Conservation (phyloP, 1,140 invertebrate species). For the Zaprionus taronus region DNA sequence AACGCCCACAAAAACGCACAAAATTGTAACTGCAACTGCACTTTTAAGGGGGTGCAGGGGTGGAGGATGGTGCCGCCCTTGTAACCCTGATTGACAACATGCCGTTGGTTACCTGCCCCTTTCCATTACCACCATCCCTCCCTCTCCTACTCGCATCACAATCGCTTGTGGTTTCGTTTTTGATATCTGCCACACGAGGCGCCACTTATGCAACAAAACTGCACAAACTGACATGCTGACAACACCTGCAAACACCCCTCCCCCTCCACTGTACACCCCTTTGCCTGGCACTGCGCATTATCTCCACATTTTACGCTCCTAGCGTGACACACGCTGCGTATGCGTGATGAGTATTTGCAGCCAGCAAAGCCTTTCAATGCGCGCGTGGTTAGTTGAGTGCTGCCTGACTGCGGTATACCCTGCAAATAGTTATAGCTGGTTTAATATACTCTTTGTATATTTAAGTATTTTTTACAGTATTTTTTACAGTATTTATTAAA, state of each 20-base stretch:
- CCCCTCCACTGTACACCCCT: neutral
- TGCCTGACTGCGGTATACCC: conserved; percentile 9
- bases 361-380: conserved; percentile 15
- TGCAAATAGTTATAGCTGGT: neutral
- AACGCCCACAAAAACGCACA: conserved; percentile 46
- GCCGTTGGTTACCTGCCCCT: neutral
- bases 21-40: conserved; percentile 50
- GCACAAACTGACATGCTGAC: conserved; percentile 36
- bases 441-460: neutral
- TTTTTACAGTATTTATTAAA: neutral
- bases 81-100: conserved; percentile 40
- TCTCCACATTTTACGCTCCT: conserved; percentile 50
- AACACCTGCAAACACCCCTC: conserved; percentile 23
- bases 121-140: neutral
- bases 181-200: conserved; percentile 36
- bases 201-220: conserved; percentile 52
- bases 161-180: conserved; percentile 29
- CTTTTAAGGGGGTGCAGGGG: neutral
- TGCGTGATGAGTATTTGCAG: conserved; percentile 42
- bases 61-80: neutral
- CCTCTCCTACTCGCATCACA: neutral
- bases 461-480: too few relatives aligned
- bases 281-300: conserved; percentile 23
- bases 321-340: conserved; percentile 58
- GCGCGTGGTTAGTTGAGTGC: neutral